Base-by-base conservation (phyloP, 2,888 invertebrate species). In the Sialis fuliginosa region DNA sequence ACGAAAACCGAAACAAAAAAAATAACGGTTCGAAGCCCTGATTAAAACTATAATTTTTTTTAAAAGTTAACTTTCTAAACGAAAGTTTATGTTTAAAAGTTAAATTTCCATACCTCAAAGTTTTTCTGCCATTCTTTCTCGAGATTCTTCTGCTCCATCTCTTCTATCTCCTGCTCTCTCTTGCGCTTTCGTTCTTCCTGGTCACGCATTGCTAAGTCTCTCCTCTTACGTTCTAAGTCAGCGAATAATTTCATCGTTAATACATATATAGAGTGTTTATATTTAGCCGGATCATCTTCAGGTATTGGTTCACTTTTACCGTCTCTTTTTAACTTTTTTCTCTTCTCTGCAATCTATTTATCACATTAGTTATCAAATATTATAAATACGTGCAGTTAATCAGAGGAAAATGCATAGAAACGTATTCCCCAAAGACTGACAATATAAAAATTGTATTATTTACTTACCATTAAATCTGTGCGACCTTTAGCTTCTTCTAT, bases 91-190 rank as follows among this genome's bases (percentile, higher is more conserved):
- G 33, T 34, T 47, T 55, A 56, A 22, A 22, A 22, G 2, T 22
- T 22, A 22, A 22, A 22, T 22, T 22, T 22, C 22, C 22, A 22
- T 61, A 85, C 87, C 73, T 98, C 98, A 69, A 95, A 98, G 68
- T 97, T 98, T 62, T 95, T 92, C 53, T 95, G 90, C 92, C 95
- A 98, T 63, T 97, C 96, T 56, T 90, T 87, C 59, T 96, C 91
- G 43, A 86, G 68, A 50, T 90, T 85, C 49, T 81, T 75, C 57
- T 85, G 84, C 58, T 95, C 93, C 59, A 92, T 93, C 47, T 88
- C 89, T 50, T 90, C 89, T 45, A 91, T 81, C 71, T 95, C 93
- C 12, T 86, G 81, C 65, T 96, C 95, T 6, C 95, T 74, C 67
- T 93, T 92, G 42, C 96, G 70, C 63, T 95, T 95, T 46, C 93